Percentiles rank a stretch among this genome's conserved stretches.
phyloP scores from a whole-genome alignment of 1,140 invertebrate genomes.

The Polypedilum vanderplanki region DNA sequence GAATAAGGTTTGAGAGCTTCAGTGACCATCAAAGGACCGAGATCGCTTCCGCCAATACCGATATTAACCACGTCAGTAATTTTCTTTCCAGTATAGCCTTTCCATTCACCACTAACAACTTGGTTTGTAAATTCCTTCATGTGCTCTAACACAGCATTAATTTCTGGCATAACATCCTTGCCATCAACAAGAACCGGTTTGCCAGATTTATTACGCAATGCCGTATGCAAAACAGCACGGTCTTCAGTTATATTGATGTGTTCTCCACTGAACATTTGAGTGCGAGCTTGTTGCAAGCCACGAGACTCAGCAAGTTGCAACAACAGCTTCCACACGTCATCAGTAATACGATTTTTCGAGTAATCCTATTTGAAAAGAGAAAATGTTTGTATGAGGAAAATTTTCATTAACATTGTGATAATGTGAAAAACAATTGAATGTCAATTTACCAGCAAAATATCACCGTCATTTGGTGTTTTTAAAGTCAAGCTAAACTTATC shows the following conservation, averaged over 20 bases:
- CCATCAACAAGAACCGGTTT: slow-evolving; percentile 75
- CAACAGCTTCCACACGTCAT: slow-evolving; percentile 65
- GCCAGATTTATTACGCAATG: slow-evolving; percentile 80
- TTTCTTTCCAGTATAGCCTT: slow-evolving; percentile 82
- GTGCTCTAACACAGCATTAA: slow-evolving; percentile 84
- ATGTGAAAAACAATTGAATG: neutral
- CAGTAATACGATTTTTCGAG: slow-evolving; percentile 91
- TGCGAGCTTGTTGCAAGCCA: slow-evolving; percentile 74
- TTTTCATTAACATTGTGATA: neutral
- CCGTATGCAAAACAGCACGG: slow-evolving; percentile 90
- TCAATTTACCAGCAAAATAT: slow-evolving; percentile 58
- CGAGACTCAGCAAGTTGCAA: slow-evolving; percentile 76
- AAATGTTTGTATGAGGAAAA: neutral
- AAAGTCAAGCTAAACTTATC: slow-evolving; percentile 69
- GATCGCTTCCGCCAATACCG: slow-evolving; percentile 98
- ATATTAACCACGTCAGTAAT: slow-evolving; percentile 99
- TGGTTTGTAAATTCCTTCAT: slow-evolving; percentile 89
- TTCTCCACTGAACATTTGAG: slow-evolving; percentile 90
- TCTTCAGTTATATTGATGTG: slow-evolving; percentile 98
- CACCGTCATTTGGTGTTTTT: slow-evolving; percentile 71
- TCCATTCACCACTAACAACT: slow-evolving; percentile 59
- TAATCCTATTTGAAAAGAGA: slow-evolving; percentile 56
- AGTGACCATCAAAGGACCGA: slow-evolving; percentile 98
- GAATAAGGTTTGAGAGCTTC: slow-evolving; percentile 92
- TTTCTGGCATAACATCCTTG: slow-evolving; percentile 89